phyloP scores from a whole-genome alignment of 2,797 vertebrate species.

The Champsocephalus gunnari region DNA sequence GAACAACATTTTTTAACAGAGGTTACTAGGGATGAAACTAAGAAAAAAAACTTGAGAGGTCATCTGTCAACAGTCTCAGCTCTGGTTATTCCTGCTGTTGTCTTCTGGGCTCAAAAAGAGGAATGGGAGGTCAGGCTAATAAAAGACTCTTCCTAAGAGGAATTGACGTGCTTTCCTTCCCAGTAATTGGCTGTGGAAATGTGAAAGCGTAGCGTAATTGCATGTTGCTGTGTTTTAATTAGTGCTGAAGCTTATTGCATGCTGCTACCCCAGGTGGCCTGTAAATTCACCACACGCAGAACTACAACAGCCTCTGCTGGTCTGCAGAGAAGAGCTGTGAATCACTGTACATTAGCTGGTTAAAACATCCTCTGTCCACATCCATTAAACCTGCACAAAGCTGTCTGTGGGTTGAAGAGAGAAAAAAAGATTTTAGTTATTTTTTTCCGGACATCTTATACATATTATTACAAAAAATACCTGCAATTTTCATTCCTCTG shows the following conservation, averaged over 20 bases:
- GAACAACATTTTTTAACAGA: too few species aligned
- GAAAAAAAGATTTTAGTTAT: background rate
- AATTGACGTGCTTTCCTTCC: constrained; percentile 50
- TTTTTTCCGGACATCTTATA: background rate
- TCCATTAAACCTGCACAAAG: background rate
- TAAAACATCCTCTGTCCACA: background rate
- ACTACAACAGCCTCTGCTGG: constrained; percentile 20
- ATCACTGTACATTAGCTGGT: constrained; percentile 17
- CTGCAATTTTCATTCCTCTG: constrained; percentile 10
- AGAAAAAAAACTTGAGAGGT: background rate
- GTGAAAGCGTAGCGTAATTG: constrained; percentile 71
- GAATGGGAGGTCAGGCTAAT: constrained; percentile 38
- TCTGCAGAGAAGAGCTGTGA: constrained; percentile 6
- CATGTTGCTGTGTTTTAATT: constrained; percentile 81
- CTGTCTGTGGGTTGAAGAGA: background rate
- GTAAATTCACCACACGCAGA: constrained; percentile 53
- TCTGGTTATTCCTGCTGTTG: constrained; percentile 18
- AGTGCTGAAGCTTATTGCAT: constrained; percentile 63
- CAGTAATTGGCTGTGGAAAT: constrained; percentile 74
- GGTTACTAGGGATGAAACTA: background rate
- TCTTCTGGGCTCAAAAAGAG: constrained; percentile 22
- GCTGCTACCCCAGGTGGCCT: constrained; percentile 68
- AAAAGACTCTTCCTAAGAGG: constrained; percentile 42
- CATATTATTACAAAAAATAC: background rate
- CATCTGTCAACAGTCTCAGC: background rate